Base-by-base conservation (phyloP, 2,113 vertebrate species). In the Isichthys henryi region DNA sequence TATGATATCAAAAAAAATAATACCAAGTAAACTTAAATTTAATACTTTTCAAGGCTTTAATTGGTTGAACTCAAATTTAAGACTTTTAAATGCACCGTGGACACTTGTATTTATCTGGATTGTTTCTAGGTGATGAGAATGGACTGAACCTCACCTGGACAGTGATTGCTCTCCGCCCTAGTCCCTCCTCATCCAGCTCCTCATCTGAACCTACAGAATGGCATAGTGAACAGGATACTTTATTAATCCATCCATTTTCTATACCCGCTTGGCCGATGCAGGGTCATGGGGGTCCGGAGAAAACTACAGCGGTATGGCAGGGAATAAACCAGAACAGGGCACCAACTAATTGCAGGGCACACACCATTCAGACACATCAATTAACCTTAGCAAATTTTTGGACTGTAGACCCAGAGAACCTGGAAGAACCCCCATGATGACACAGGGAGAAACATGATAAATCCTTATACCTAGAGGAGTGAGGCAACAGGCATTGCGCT, bases 151-250 rank as follows among this genome's bases (percentile, higher is more conserved):
- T 83, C 91, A 96, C 96, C 95, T 95, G 94, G 43, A 92, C 21
- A 0, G 96, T 96, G 90, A 96, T 92, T 3, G 95, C 95, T 91
- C 11, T 93, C 35, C 94, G 94, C 0, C 95, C 95, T 0, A 94
- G 92, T 58, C 94, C 95, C 91, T 96, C 95, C 91, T 96, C 95
- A 27, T 96, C 96, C 88, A 94, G 93, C 66, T 96, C 95, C 8
- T 96, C 96, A 0, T 96, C 96, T 0, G 96, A 96, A 83, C 93
- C 96, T 96, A 70, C n/a, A 31, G 62, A 4, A 70, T 70, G 13
- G 62, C 9, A 92, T 23, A 35, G 31, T 3, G 86, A 15, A 93
- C 43, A 91, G 31, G 91, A 70, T 70, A 70, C 10, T 70, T 70
- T 31, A 70, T 31, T 70, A 70, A 70, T 70, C n/a, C n/a, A 70